phyloP scores from a whole-genome alignment of 2,888 invertebrate genomes.

The Parnassius glacialis region DNA sequence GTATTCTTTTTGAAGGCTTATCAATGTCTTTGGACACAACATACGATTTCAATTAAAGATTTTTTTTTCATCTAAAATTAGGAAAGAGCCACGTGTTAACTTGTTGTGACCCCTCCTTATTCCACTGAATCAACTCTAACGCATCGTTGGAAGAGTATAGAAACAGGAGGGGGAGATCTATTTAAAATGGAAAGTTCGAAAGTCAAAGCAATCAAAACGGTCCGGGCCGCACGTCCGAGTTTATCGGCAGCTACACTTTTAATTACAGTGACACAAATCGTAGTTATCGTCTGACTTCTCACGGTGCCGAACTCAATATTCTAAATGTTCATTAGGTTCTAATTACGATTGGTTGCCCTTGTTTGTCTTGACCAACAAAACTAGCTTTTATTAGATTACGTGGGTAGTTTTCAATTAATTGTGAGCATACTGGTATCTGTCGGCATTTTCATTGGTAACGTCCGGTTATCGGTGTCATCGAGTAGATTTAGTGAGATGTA shows the following conservation, averaged over 20 bases:
- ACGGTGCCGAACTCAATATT: conserved; percentile 77
- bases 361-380: conserved; percentile 78
- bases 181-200: conserved; percentile 54
- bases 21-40: conserved; percentile 69
- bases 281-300: conserved; percentile 77
- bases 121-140: conserved; percentile 34
- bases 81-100: conserved; percentile 62
- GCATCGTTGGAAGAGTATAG: conserved; percentile 34
- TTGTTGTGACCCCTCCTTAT: conserved; percentile 46
- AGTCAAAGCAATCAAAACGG: conserved; percentile 67
- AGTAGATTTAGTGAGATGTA: conserved; percentile 72
- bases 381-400: conserved; percentile 80
- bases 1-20: conserved; percentile 56
- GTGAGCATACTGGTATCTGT: conserved; percentile 69
- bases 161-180: conserved; percentile 47
- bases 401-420: conserved; percentile 79
- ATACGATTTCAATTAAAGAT: conserved; percentile 79
- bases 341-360: conserved; percentile 79
- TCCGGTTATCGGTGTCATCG: conserved; percentile 73
- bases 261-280: conserved; percentile 80
- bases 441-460: conserved; percentile 73
- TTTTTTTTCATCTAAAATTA: conserved; percentile 65
- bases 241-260: conserved; percentile 79
- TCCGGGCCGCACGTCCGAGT: conserved; percentile 58
- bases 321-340: conserved; percentile 78